Percentiles rank a stretch among this genome's conserved stretches.
phyloP scores from a whole-genome alignment of 2,888 invertebrate species.

The Arge pagana region DNA sequence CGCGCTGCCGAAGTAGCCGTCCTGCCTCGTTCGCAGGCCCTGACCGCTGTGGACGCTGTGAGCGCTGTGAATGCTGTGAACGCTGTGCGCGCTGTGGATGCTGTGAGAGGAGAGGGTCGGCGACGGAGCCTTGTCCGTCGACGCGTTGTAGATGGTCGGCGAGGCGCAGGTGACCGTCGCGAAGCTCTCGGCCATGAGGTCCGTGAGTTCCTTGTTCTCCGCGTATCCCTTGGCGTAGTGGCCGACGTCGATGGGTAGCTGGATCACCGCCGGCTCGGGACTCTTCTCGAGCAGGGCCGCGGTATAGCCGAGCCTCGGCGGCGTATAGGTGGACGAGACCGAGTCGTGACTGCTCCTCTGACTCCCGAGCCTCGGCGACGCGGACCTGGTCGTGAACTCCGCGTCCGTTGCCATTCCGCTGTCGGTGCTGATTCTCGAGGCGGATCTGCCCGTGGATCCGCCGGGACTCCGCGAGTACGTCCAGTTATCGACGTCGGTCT shows the following conservation, averaged over 20 bases:
- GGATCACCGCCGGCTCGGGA: conserved; percentile 50
- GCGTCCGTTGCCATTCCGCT: conserved; percentile 67
- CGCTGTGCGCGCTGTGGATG: conserved; percentile 47
- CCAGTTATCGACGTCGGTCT: conserved; percentile 69
- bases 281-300: conserved; percentile 65
- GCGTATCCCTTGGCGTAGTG: conserved; percentile 64
- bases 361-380: conserved; percentile 52
- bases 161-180: conserved; percentile 61
- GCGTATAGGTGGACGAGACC: conserved; percentile 47
- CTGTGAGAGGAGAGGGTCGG: conserved; percentile 69
- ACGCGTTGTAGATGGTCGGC: conserved; percentile 61
- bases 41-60: conserved; percentile 46
- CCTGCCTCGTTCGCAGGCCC: conserved; percentile 65
- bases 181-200: conserved; percentile 60
- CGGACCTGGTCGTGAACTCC: conserved; percentile 59
- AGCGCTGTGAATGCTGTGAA: conserved; percentile 49
- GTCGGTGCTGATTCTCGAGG: conserved; percentile 61
- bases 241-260: conserved; percentile 64
- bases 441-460: conserved; percentile 56
- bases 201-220: conserved; percentile 58
- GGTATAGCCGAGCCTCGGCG: conserved; percentile 66
- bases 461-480: conserved; percentile 70
- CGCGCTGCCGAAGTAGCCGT: conserved; percentile 64
- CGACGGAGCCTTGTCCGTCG: conserved; percentile 64
- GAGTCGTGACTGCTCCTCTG: conserved; percentile 49